phyloP scores from a whole-genome alignment of 2,113 vertebrate genomes.

The Microcebus murinus region DNA sequence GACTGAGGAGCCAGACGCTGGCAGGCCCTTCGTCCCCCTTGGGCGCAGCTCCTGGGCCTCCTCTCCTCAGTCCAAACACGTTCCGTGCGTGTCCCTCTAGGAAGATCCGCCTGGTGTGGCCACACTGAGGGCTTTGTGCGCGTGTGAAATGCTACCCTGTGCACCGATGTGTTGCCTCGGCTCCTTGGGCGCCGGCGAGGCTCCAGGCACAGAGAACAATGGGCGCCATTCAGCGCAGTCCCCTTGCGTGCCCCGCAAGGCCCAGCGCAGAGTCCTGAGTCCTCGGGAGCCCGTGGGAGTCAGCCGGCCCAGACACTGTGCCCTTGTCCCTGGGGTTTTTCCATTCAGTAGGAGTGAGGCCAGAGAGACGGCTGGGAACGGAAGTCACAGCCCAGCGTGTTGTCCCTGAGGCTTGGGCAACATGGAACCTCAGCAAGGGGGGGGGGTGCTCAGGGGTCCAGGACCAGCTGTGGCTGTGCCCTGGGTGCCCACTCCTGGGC shows the following conservation, averaged over 20 bases:
- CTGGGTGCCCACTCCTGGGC: fast-evolving
- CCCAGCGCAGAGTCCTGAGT: neutral
- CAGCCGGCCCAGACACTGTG: fast-evolving
- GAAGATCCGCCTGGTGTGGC: fast-evolving
- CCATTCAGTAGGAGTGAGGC: neutral
- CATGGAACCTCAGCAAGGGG: too few species aligned
- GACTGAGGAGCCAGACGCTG: fast-evolving
- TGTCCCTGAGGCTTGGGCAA: neutral
- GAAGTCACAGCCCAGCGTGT: neutral
- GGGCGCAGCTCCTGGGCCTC: fast-evolving
- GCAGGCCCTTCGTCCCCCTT: fast-evolving
- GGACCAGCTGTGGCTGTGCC: fast-evolving
- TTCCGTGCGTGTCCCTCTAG: fast-evolving
- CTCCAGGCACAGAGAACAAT: neutral
- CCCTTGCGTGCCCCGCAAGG: fast-evolving
- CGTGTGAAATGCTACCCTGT: neutral
- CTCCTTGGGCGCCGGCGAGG: neutral
- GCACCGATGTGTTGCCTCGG: fast-evolving
- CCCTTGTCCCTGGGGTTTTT: conserved; percentile 44
- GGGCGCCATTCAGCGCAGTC: neutral
- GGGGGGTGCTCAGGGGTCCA: neutral
- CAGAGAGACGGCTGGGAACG: neutral
- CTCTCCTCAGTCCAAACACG: fast-evolving
- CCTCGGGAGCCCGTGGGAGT: neutral
- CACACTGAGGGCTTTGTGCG: neutral